These are phyloP conservation scores for Meteorus colon DNA, from an alignment of 2,888 invertebrate species.

Conservation along the genomic window DNA sequence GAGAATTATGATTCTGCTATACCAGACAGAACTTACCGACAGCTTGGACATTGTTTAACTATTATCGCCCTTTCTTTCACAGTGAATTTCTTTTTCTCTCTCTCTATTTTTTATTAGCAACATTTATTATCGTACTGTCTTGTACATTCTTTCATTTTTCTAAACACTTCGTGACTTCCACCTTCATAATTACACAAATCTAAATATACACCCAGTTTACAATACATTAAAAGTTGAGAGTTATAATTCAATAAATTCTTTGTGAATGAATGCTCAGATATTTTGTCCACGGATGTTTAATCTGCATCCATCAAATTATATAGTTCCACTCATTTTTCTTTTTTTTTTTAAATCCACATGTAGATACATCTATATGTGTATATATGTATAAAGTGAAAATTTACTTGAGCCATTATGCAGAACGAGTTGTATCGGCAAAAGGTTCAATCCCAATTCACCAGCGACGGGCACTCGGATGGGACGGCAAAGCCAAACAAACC, in stretches of 20 bases:
- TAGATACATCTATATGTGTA: constrained; percentile 15
- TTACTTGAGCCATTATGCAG: constrained; percentile 71
- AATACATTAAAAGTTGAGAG: neutral
- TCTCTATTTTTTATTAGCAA: neutral
- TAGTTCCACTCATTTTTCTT: neutral
- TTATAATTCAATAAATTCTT: neutral
- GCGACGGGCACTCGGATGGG: constrained; percentile 65
- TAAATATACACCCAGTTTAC: neutral
- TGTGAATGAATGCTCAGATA: neutral
- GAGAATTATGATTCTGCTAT: constrained; percentile 69
- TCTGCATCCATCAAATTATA: too few species aligned
- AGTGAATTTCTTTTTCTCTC: constrained; percentile 32
- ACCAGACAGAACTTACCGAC: constrained; percentile 52
- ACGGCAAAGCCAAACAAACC: constrained; percentile 74
- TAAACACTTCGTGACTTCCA: too few species aligned
- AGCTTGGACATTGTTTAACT: constrained; percentile 55
- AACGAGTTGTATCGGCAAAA: constrained; percentile 71
- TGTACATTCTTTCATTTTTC: neutral
- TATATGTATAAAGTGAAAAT: constrained; percentile 57
- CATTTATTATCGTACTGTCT: neutral
- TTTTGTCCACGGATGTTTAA: too few species aligned
- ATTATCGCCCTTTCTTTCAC: constrained; percentile 51
- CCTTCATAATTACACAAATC: neutral
- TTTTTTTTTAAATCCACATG: neutral
- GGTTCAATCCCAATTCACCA: constrained; percentile 71